phyloP scores from a whole-genome alignment of 2,797 vertebrate species.

The Macroramphosus scolopax region DNA sequence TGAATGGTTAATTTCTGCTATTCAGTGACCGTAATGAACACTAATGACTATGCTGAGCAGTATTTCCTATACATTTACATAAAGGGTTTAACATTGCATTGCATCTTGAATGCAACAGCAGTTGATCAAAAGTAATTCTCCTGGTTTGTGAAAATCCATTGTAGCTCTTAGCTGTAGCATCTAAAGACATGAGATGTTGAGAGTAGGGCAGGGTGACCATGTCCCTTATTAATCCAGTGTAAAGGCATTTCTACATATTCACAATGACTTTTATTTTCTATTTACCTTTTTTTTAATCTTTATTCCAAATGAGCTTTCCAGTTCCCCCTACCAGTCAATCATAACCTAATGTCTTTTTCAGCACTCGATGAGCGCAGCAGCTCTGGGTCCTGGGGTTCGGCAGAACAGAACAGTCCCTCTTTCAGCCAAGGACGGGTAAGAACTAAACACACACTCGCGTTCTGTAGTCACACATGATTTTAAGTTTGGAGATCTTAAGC shows the following conservation, averaged over 20 bases:
- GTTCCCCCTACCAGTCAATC: constrained; percentile 23
- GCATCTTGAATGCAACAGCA: constrained; percentile 29
- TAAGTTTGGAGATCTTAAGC: constrained; percentile 51
- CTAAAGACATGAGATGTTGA: constrained; percentile 24
- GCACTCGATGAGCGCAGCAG: constrained; percentile 89
- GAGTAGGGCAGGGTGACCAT: constrained; percentile 12
- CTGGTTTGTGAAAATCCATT: constrained; percentile 21
- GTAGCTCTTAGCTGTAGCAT: too few relatives aligned
- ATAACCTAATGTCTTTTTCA: constrained; percentile 50
- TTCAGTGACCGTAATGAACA: constrained; percentile 49
- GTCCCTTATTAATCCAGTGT: constrained; percentile 25
- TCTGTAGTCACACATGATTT: constrained; percentile 36
- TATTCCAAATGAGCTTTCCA: too few relatives aligned
- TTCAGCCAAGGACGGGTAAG: constrained; percentile 94
- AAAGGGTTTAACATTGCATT: constrained; percentile 25
- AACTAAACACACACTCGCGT: constrained; percentile 28
- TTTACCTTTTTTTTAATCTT: too few relatives aligned
- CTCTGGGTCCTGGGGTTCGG: constrained; percentile 89
- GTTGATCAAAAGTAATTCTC: constrained; percentile 38
- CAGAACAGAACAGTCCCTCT: constrained; percentile 92
- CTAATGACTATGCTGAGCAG: constrained; percentile 47
- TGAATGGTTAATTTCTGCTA: constrained; percentile 52
- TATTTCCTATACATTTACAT: constrained; percentile 15
- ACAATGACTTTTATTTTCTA: too few relatives aligned
- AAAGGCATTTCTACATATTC: constrained; percentile 21